Evolutionary conservation across 2,113 vertebrate genomes (phyloP).

Genomic region (Falco punctatus): DNA sequence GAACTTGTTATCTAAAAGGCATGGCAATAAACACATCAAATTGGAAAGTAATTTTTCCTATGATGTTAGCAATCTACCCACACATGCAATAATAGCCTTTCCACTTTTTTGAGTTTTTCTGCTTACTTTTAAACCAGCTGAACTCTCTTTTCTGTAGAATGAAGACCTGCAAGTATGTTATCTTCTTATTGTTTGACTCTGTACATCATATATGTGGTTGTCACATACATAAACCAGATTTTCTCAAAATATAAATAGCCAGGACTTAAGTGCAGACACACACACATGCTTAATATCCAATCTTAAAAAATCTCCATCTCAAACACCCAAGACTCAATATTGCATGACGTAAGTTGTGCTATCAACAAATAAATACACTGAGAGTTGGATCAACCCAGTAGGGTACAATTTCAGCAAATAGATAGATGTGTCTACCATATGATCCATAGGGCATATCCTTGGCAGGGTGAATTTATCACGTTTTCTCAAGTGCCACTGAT

Average conservation of each 20-base stretch:
- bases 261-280: neutral
- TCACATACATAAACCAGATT: neutral
- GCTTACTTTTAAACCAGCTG: neutral
- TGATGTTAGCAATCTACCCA: conserved; percentile 12
- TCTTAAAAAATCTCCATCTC: neutral
- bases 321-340: neutral
- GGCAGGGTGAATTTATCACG: neutral
- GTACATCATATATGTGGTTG: neutral
- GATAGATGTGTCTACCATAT: neutral
- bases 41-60: neutral
- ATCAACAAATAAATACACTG: neutral
- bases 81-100: neutral
- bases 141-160: neutral
- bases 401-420: neutral
- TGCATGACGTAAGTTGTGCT: neutral
- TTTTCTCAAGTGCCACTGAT: neutral
- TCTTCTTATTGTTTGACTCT: neutral
- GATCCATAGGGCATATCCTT: neutral
- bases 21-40: conserved; percentile 1
- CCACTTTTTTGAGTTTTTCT: neutral
- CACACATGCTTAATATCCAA: neutral
- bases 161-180: neutral
- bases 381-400: neutral
- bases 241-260: neutral
- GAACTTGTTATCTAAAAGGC: neutral